phyloP scores from a whole-genome alignment of 2,113 vertebrate genomes.

The Aptenodytes forsteri region DNA sequence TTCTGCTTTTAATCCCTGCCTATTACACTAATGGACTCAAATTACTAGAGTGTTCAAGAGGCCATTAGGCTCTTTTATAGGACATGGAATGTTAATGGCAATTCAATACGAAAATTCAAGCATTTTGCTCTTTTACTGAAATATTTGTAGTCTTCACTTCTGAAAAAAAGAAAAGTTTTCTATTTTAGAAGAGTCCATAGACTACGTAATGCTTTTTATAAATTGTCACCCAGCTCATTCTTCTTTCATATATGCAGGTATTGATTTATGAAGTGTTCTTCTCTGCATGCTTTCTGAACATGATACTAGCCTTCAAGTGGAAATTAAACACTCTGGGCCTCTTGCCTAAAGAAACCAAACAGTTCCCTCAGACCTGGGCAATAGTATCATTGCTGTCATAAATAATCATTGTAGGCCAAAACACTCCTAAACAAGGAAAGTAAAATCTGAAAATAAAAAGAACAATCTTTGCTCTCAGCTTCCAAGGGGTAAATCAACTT shows the following conservation, averaged over 20 bases:
- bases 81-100: background rate
- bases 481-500: background rate
- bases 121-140: background rate
- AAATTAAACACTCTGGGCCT: background rate
- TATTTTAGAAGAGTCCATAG: background rate
- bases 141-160: background rate
- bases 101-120: background rate
- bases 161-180: background rate
- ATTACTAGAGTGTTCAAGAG: conserved; percentile 46
- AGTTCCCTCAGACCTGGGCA: background rate
- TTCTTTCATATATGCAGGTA: background rate
- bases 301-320: background rate
- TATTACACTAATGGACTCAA: conserved; percentile 58
- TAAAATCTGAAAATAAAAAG: background rate
- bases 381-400: background rate
- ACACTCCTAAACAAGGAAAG: background rate
- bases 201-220: background rate
- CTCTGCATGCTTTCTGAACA: background rate
- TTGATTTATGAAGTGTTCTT: background rate
- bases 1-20: conserved; percentile 48
- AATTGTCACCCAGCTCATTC: background rate
- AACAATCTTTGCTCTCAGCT: background rate
- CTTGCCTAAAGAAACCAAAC: background rate
- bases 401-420: background rate
- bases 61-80: conserved; percentile 9